Percentiles rank a stretch among this genome's conserved stretches.
Evolutionary conservation across 2,888 invertebrate genomes (phyloP).

Genomic region (Chloroclystis v-ata): DNA sequence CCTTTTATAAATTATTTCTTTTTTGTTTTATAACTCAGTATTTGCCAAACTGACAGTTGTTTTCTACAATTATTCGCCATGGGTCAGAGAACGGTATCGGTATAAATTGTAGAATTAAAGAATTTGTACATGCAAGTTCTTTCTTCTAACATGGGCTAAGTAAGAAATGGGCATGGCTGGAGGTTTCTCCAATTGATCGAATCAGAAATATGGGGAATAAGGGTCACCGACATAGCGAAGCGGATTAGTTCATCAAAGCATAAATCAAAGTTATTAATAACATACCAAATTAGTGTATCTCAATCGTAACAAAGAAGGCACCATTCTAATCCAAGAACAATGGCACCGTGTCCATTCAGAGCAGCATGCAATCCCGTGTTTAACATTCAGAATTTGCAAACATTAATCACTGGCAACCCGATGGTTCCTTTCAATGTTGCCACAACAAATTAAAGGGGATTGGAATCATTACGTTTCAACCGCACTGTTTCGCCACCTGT

Average conservation of each 20-base stretch:
- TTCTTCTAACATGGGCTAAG: neutral
- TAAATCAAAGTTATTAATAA: slow-evolving; percentile 1
- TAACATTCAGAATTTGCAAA: slow-evolving; percentile 29
- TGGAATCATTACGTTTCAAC: slow-evolving; percentile 47
- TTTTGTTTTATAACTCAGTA: no score
- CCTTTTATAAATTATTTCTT: no score
- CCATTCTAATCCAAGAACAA: slow-evolving; percentile 17
- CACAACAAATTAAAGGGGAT: slow-evolving; percentile 30
- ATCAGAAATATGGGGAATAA: neutral
- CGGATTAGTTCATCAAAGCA: neutral
- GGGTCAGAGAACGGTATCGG: no score
- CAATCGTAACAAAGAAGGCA: slow-evolving; percentile 18
- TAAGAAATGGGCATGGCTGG: no score
- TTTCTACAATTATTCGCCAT: no score
- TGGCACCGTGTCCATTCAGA: slow-evolving; percentile 18
- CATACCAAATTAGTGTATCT: slow-evolving; percentile 1
- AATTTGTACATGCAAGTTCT: no score
- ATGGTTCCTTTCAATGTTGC: slow-evolving; percentile 32
- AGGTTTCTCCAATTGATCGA: no score
- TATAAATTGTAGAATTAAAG: no score
- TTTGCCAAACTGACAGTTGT: no score
- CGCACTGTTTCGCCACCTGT: slow-evolving; percentile 52
- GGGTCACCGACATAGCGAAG: no score
- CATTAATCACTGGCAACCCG: slow-evolving; percentile 36
- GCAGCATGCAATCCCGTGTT: slow-evolving; percentile 28